Conservation (phyloP, 2,888 invertebrate genomes). For the Capitulum mitella region DNA sequence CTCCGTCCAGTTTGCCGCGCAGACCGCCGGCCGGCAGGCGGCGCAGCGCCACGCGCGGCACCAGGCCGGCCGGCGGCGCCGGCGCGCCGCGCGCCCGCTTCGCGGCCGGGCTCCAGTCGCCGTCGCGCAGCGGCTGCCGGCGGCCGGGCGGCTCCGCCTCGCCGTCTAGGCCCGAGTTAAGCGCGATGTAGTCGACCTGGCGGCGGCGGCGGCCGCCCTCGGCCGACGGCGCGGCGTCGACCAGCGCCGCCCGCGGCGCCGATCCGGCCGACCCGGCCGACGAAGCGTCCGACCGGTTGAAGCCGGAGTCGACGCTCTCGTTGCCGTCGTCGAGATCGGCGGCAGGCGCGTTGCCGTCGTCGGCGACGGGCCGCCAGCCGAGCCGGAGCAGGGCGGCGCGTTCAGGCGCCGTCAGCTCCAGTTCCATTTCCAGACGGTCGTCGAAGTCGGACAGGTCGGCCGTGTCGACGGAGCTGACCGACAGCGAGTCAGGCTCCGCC, state of each 20-base stretch:
- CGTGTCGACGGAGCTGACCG: slow-evolving; percentile 5
- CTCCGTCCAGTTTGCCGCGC: not conserved
- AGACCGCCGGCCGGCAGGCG: not conserved
- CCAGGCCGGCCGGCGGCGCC: not conserved
- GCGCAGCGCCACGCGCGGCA: not conserved
- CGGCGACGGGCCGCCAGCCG: not conserved
- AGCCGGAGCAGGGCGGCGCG: not conserved
- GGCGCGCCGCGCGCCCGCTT: not conserved
- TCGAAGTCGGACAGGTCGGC: slow-evolving; percentile 20
- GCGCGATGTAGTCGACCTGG: slow-evolving; percentile 15
- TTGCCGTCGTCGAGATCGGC: not conserved
- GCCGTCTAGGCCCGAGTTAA: slow-evolving; percentile 8
- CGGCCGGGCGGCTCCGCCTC: not conserved
- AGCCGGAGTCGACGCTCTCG: slow-evolving; percentile 17
- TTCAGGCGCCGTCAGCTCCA: not conserved
- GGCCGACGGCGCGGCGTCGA: not conserved
- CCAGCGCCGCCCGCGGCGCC: not conserved
- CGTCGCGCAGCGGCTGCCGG: not conserved
- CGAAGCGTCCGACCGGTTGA: slow-evolving; percentile 16
- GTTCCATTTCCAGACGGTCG: slow-evolving; percentile 3
- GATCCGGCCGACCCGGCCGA: not conserved
- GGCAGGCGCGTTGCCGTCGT: not conserved
- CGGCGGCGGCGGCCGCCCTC: not conserved
- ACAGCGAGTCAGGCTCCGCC: not conserved
- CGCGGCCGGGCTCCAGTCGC: not conserved